Evolutionary conservation across 2,113 vertebrate species (phyloP).

Genomic region (Oreamnos americanus): DNA sequence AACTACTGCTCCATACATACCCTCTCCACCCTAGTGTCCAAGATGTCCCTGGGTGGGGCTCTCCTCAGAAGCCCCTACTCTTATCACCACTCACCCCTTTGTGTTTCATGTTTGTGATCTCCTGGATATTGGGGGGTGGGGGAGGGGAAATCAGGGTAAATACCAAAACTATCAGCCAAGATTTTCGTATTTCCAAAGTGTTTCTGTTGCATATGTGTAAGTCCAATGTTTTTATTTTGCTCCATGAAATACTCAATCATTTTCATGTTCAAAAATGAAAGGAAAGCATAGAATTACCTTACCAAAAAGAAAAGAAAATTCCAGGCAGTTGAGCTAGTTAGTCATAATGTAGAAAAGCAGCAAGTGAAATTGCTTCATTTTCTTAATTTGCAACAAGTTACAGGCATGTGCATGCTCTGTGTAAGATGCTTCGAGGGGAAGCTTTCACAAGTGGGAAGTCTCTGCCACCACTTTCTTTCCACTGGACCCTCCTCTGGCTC

Average conservation of each 20-base stretch:
- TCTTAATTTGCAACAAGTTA: not conserved
- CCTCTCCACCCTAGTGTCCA: not conserved
- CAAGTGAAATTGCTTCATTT: not conserved
- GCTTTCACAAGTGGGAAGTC: not conserved
- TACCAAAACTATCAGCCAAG: not conserved
- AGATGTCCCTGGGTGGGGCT: not conserved
- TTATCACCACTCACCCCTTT: not conserved
- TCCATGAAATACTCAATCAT: not conserved
- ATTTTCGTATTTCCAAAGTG: not conserved
- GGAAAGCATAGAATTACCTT: not conserved
- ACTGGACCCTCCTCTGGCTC: not conserved
- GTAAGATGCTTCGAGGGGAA: not conserved
- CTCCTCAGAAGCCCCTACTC: not conserved
- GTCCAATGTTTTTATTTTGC: not conserved
- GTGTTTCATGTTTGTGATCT: not conserved
- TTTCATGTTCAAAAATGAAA: not conserved
- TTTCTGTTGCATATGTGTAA: not conserved
- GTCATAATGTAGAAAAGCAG: not conserved
- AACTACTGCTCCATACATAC: not conserved
- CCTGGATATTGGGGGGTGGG: not conserved
- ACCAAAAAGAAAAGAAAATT: not conserved
- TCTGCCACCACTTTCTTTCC: not conserved
- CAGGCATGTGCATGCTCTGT: not conserved
- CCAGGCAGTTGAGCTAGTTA: not conserved
- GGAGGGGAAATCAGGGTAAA: not conserved